Conservation (phyloP, 92 coral and sea anemone genomes). For the Chrysogorgia sp. region DNA sequence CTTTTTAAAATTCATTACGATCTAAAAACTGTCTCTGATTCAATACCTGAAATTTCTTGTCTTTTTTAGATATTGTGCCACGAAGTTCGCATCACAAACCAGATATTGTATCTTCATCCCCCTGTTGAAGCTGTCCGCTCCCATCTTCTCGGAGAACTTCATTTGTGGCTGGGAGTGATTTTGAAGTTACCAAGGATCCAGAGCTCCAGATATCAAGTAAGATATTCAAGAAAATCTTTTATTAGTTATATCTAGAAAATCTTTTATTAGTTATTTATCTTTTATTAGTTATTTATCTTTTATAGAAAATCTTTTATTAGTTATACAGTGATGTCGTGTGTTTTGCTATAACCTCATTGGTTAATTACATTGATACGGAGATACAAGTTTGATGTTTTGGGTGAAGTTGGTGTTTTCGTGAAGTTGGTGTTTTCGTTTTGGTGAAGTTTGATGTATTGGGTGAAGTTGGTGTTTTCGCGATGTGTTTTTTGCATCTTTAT, state of each 20-base stretch:
- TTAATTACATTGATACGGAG: neutral
- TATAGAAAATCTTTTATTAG: neutral
- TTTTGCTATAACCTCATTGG: too few relatives aligned
- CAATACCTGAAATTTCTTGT: neutral
- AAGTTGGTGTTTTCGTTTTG: too few relatives aligned
- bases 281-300: too few relatives aligned
- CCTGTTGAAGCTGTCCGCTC: slow-evolving; percentile 94
- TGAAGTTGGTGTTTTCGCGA: too few relatives aligned
- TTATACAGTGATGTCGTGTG: neutral
- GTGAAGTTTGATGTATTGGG: too few relatives aligned
- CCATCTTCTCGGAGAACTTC: slow-evolving; percentile 87
- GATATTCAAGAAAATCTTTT: too few relatives aligned
- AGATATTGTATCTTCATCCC: slow-evolving; percentile 94
- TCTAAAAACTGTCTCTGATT: neutral
- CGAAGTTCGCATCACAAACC: slow-evolving; percentile 95
- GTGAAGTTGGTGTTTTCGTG: too few relatives aligned
- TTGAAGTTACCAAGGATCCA: slow-evolving; percentile 89
- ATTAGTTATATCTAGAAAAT: too few relatives aligned
- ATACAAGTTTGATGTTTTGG: too few relatives aligned
- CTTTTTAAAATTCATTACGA: too few relatives aligned
- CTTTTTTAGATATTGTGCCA: slow-evolving; percentile 75
- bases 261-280: too few relatives aligned
- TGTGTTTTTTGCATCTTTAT: too few relatives aligned
- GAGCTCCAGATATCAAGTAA: slow-evolving; percentile 97
- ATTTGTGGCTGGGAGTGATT: slow-evolving; percentile 88